Base-by-base conservation (phyloP, 1,140 invertebrate species). In the Polyergus mexicanus region DNA sequence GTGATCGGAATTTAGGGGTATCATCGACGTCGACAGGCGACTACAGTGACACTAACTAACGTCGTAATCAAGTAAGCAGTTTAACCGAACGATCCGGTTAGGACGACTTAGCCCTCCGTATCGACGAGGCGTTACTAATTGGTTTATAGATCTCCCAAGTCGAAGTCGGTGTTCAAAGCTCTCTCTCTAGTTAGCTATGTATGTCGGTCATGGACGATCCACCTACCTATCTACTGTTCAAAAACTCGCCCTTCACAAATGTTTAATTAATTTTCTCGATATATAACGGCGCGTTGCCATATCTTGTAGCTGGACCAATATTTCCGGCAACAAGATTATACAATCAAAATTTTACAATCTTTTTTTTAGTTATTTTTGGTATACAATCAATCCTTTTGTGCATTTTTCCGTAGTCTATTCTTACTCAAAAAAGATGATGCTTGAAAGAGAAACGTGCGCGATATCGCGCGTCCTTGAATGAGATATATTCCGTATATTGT, bases 61-160 rank as follows among this genome's bases (percentile, higher is more conserved):
- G 85, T 83, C 47, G 77, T 90, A 89, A 90, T 90, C 89, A 87
- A 90, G 88, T 90, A 90, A 89, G 86, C 80, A 85, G 88, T 90
- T 89, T 87, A 90, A 78, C 89, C 78, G 88, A 86, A 84, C 83
- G 85, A 91, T 90, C 87, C 87, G 71, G 87, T 90, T 90, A 91
- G 87, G 54, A 78, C 85, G 88, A 90, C 88, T 85, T 87, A 74
- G 74, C 63, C 77, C 84, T 86, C 58, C 77, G 86, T 87, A 87
- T 90, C 78, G 86, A 80, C 85, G 88, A 90, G 89, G 89, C 89
- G 89, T 90, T 76, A 81, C 89, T 92, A 91, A 93, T 93, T 92
- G 89, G 92, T 91, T 93, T 92, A 92, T 89, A 90, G 87, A 92
- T 91, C 90, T 91, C 71, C 78, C 80, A 81, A 88, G 90, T 85